Base-by-base conservation (phyloP, 2,797 vertebrate species). In the Carcharodon carcharias region DNA sequence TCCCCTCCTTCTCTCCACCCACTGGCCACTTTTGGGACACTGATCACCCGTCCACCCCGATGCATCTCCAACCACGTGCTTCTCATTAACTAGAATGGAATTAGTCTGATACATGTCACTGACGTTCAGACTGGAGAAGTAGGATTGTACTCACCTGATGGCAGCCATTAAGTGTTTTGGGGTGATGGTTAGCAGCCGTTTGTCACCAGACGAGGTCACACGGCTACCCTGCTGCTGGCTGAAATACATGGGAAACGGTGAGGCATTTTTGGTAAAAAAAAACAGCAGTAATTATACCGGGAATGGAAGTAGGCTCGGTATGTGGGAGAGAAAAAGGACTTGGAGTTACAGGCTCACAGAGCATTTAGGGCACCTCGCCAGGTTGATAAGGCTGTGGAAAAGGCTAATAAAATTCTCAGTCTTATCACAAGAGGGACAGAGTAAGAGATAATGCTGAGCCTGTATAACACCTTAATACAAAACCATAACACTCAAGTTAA, bases 211-310 rank as follows among this genome's bases (percentile, higher is more conserved):
- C 69, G 94, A 95, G 69, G 94, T 95, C 67, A 95, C 94, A 50
- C 94, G 94, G 94, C 94, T 95, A 73, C 94, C 94, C 67, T 95
- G 94, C 94, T 95, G 94, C 94, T 95, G 94, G 94, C 94, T 95
- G 94, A 95, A 95, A 95, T 73, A 95, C 94, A 95, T 73, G 94
- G 94, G 69, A 95, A 95, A 93, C n/a, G 35, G 91, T 65, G 61
- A 93, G 63, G 91, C 91, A 93, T 93, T 93, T 65, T 92, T 93
- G 61, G 61, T 40, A 40, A 93, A 63, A 61, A 91, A 63, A 93
- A 93, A 93, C 91, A 93, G 58, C 61, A 93, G 91, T 93, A 93
- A 93, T 93, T 93, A 93, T 40, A 93, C 91, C 65, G 35, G 35
- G 91, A 26, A 40, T 40, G 91, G 91, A 93, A 65, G 58, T 93